Evolutionary conservation across 2,113 vertebrate species (phyloP).

Genomic region (Cyrtonyx montezumae): DNA sequence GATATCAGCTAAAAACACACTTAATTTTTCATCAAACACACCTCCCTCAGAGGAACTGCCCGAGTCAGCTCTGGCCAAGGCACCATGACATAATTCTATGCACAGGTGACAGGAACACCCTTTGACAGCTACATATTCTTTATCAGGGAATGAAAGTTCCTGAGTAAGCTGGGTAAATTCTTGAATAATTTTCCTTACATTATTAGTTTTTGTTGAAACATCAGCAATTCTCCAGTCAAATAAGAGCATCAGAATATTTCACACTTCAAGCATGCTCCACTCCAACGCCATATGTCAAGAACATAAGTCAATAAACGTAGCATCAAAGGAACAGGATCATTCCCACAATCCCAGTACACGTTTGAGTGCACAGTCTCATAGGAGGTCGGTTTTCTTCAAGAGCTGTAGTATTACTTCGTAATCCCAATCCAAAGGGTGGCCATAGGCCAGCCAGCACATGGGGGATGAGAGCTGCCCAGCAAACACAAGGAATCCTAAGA

Average conservation of each 20-base stretch:
- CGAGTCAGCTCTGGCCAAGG: slow-evolving; percentile 1
- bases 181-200: slow-evolving; percentile 40
- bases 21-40: slow-evolving; percentile 44
- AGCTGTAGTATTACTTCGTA: not conserved
- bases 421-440: slow-evolving; percentile 12
- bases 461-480: slow-evolving; percentile 29
- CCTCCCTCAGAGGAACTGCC: slow-evolving; percentile 27
- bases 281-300: not conserved
- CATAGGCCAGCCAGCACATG: not conserved
- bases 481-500: slow-evolving; percentile 59
- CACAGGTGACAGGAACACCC: not conserved
- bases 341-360: not conserved
- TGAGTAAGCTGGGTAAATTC: slow-evolving; percentile 18
- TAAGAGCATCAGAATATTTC: slow-evolving; percentile 34
- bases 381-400: slow-evolving; percentile 62
- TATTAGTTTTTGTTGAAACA: slow-evolving; percentile 26
- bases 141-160: slow-evolving; percentile 42
- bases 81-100: not conserved
- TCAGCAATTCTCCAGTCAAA: slow-evolving; percentile 9
- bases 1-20: slow-evolving; percentile 20
- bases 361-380: not conserved
- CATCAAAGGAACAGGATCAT: not conserved
- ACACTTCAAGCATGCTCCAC: slow-evolving; percentile 29
- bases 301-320: not conserved
- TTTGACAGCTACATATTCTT: slow-evolving; percentile 39